Percentiles rank a stretch among this genome's conserved stretches.
phyloP scores from a whole-genome alignment of 2,888 invertebrate genomes.

The Strigamia crassipes region DNA sequence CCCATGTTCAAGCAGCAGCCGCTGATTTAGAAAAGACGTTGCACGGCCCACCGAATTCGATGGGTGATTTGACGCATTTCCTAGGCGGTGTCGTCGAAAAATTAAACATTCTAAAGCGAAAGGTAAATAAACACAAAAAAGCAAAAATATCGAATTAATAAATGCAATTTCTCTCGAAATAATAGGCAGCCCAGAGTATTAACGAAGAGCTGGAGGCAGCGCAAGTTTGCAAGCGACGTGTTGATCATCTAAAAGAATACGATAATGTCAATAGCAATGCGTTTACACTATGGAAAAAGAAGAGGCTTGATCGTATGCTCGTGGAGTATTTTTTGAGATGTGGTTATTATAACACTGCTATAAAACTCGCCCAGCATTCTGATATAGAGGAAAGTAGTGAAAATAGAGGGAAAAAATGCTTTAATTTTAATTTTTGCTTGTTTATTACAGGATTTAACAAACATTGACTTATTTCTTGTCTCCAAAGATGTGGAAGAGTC shows the following conservation, averaged over 20 bases:
- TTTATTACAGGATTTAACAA: slow-evolving; percentile 83
- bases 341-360: slow-evolving; percentile 94
- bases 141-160: neutral
- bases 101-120: slow-evolving; percentile 85
- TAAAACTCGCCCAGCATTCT: slow-evolving; percentile 79
- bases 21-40: slow-evolving; percentile 78
- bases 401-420: neutral
- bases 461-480: slow-evolving; percentile 71
- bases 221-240: slow-evolving; percentile 84
- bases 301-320: slow-evolving; percentile 90
- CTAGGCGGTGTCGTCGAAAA: slow-evolving; percentile 88
- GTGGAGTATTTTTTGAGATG: slow-evolving; percentile 94
- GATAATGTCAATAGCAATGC: slow-evolving; percentile 62
- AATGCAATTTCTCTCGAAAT: neutral
- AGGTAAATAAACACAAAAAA: slow-evolving; percentile 60
- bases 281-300: slow-evolving; percentile 79
- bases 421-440: neutral
- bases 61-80: slow-evolving; percentile 76
- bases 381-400: slow-evolving; percentile 58
- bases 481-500: slow-evolving; percentile 76
- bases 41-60: slow-evolving; percentile 60
- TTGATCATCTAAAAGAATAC: slow-evolving; percentile 85
- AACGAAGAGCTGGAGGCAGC: slow-evolving; percentile 89
- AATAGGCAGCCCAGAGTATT: slow-evolving; percentile 85
- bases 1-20: slow-evolving; percentile 81